These are phyloP conservation scores for Corythornis leucogaster DNA, from an alignment of 2,797 vertebrate species.

Conservation along the genomic window DNA sequence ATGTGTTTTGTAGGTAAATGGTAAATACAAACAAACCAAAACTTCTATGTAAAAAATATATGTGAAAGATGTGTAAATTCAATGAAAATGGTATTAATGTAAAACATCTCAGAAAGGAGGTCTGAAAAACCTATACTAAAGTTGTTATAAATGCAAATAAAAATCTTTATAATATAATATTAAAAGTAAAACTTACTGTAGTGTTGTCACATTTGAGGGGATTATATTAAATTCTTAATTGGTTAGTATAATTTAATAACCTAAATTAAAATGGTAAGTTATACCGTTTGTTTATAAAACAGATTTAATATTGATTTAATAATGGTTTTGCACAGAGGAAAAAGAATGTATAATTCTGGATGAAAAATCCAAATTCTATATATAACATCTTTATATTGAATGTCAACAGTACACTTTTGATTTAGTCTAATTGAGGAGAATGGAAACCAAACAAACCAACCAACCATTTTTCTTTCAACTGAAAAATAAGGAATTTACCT, in stretches of 20 bases:
- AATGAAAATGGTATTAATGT: neutral
- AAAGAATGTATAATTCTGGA: neutral
- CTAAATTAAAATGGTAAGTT: neutral
- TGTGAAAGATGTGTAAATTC: neutral
- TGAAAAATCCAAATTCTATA: neutral
- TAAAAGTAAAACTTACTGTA: neutral
- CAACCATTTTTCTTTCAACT: neutral
- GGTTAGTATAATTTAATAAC: neutral
- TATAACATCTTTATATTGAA: neutral
- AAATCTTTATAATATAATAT: neutral
- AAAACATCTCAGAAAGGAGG: neutral
- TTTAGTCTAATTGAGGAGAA: neutral
- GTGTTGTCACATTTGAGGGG: neutral
- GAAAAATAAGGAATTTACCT: neutral
- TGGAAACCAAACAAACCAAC: fast-evolving
- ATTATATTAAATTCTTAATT: neutral
- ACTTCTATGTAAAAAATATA: neutral
- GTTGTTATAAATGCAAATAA: neutral
- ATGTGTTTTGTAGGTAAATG: neutral
- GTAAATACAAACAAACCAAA: neutral
- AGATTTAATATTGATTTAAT: neutral
- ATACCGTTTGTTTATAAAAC: neutral
- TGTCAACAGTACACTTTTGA: neutral
- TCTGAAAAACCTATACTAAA: neutral
- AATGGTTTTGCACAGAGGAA: neutral